Evolutionary conservation across 2,797 vertebrate genomes (phyloP).

Genomic region (Babyrousa celebensis): DNA sequence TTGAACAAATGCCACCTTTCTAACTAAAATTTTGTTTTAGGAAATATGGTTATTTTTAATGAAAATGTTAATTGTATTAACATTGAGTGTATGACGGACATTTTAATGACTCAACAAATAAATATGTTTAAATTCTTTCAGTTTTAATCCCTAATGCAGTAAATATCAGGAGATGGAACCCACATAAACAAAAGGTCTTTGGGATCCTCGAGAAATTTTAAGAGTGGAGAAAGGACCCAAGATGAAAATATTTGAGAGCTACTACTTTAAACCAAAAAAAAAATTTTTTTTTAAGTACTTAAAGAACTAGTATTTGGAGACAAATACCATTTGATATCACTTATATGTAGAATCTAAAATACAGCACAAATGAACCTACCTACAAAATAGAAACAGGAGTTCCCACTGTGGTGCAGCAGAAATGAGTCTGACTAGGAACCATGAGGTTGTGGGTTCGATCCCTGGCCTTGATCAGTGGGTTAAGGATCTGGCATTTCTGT

Average conservation of each 20-base stretch:
- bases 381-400: too few species aligned
- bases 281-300: background rate
- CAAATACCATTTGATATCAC: too few species aligned
- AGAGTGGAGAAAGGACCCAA: background rate
- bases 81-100: background rate
- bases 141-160: constrained; percentile 27
- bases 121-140: background rate
- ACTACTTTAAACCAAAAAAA: background rate
- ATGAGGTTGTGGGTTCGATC: too few species aligned
- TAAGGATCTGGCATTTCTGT: too few species aligned
- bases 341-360: too few species aligned
- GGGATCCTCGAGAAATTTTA: background rate
- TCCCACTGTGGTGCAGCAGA: too few species aligned
- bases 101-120: background rate
- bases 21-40: background rate
- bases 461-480: too few species aligned
- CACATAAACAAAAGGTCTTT: background rate
- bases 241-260: background rate
- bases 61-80: background rate
- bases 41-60: background rate
- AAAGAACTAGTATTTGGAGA: constrained; percentile 23
- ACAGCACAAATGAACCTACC: too few species aligned
- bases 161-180: background rate
- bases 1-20: constrained; percentile 3
- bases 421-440: too few species aligned